Conservation (phyloP, 2,888 invertebrate species). For the Brenthis hecate region DNA sequence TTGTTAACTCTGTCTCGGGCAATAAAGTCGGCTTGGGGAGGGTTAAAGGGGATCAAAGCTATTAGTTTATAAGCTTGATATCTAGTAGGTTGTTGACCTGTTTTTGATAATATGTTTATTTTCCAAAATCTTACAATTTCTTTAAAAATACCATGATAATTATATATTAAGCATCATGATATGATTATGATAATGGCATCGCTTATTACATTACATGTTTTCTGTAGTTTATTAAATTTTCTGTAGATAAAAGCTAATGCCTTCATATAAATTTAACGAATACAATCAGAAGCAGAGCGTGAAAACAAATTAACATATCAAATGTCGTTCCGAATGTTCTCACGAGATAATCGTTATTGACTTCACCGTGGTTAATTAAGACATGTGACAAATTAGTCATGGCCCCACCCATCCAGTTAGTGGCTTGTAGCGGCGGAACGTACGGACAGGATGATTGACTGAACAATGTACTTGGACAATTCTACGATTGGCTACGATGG, state of each 20-base stretch:
- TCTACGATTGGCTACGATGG: conserved; percentile 27
- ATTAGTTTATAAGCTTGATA: conserved; percentile 56
- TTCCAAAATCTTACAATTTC: background rate
- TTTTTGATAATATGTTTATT: conserved; percentile 45
- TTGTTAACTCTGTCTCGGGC: conserved; percentile 77
- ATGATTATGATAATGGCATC: too few species aligned
- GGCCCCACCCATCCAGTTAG: conserved; percentile 62
- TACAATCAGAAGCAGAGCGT: too few species aligned
- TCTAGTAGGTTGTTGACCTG: conserved; percentile 39
- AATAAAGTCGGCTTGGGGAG: conserved; percentile 70
- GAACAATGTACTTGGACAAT: conserved; percentile 50
- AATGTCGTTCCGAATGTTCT: conserved; percentile 42
- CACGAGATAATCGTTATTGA: conserved; percentile 51
- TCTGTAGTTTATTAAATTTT: too few species aligned
- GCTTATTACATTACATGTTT: too few species aligned
- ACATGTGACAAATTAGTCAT: conserved; percentile 57
- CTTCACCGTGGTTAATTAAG: conserved; percentile 46
- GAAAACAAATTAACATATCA: background rate
- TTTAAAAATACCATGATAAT: background rate
- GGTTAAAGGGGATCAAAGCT: conserved; percentile 58
- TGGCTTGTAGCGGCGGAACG: conserved; percentile 55
- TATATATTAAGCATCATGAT: background rate
- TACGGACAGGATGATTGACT: conserved; percentile 70
- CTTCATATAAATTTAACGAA: too few species aligned
- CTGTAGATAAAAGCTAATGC: too few species aligned